These are phyloP conservation scores for Trichogramma evanescens DNA, from an alignment of 2,888 invertebrate genomes.

Conservation along the genomic window DNA sequence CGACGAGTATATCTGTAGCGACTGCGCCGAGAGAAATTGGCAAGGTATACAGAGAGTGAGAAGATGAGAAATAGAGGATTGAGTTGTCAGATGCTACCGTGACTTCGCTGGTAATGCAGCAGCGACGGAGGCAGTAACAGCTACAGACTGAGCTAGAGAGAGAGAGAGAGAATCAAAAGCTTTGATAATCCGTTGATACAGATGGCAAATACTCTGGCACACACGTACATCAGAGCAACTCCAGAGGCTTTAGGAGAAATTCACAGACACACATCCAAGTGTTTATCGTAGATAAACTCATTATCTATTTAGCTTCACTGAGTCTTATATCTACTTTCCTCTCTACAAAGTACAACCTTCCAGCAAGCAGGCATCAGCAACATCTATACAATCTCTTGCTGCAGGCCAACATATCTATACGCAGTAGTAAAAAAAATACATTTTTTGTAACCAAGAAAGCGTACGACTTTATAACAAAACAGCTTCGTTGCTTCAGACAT, in stretches of 20 bases:
- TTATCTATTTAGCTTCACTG: conserved; percentile 23
- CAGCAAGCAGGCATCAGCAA: too few relatives aligned
- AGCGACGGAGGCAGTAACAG: neutral
- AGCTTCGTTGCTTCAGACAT: too few relatives aligned
- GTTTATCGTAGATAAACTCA: conserved; percentile 22
- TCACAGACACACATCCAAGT: conserved; percentile 16
- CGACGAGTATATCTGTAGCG: neutral
- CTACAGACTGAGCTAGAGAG: neutral
- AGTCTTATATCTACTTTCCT: too few relatives aligned
- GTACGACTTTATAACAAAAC: too few relatives aligned
- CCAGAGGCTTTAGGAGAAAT: conserved; percentile 29
- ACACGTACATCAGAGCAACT: too few relatives aligned
- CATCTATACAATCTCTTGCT: too few relatives aligned
- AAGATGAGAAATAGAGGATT: conserved; percentile 4
- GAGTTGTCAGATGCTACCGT: conserved; percentile 10
- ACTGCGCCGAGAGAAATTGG: conserved; percentile 2
- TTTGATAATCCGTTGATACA: conserved; percentile 40
- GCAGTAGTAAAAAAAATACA: too few relatives aligned
- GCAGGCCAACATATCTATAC: too few relatives aligned
- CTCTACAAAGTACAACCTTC: too few relatives aligned
- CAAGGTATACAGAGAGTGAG: neutral
- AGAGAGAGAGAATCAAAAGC: conserved; percentile 19
- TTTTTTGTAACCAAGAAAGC: too few relatives aligned
- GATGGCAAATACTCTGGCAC: conserved; percentile 33
- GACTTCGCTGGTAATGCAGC: conserved; percentile 1